A percentile compares a stretch with the other conserved stretches of the same genome.
Conservation (phyloP, 2,888 invertebrate genomes). For the Aspidiotus destructor region DNA sequence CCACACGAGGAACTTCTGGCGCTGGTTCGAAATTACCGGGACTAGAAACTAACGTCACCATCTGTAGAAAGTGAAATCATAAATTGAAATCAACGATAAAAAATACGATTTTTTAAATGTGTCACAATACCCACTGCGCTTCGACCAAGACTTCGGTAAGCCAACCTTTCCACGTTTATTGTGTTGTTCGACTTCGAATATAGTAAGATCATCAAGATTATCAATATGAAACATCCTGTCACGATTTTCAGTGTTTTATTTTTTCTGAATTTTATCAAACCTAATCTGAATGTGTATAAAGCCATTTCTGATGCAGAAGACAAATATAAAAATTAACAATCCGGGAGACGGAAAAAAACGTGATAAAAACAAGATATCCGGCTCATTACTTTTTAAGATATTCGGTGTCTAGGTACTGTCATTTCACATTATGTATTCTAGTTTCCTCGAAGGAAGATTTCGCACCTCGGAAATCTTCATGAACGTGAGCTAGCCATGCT, state of each 20-base stretch:
- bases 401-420: too few relatives aligned
- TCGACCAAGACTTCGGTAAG: neutral
- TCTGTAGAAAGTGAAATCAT: neutral
- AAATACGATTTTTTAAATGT: neutral
- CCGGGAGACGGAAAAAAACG: too few relatives aligned
- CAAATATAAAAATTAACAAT: neutral
- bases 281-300: conserved; percentile 3
- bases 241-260: conserved; percentile 17
- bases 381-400: too few relatives aligned
- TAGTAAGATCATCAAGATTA: conserved; percentile 1
- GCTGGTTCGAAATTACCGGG: conserved; percentile 81
- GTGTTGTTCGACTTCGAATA: conserved; percentile 10
- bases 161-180: neutral
- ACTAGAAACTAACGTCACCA: conserved; percentile 9
- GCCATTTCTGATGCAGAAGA: conserved; percentile 12
- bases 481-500: too few relatives aligned
- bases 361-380: too few relatives aligned
- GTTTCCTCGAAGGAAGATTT: too few relatives aligned
- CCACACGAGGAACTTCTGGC: conserved; percentile 49
- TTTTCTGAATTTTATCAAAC: conserved; percentile 23
- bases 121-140: conserved; percentile 1
- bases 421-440: too few relatives aligned
- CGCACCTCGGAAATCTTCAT: too few relatives aligned
- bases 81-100: neutral
- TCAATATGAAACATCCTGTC: conserved; percentile 13